These are phyloP conservation scores for Drosophila murphyi DNA, from an alignment of 1,140 invertebrate species.

Conservation along the genomic window DNA sequence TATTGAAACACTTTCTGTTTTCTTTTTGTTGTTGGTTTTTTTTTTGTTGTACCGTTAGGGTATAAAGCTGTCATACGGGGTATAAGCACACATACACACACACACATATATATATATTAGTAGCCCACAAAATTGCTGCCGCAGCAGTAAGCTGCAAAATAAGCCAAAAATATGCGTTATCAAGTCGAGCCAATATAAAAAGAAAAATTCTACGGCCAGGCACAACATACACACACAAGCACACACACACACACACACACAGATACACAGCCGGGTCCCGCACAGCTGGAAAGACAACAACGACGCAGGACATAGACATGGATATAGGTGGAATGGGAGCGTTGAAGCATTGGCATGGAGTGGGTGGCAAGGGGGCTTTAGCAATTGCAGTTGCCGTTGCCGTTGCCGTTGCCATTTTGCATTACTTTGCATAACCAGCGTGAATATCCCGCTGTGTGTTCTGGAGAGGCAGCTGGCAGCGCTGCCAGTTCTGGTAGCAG, in stretches of 20 bases:
- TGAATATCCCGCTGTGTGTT: conserved; percentile 42
- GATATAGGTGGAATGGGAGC: conserved; percentile 7
- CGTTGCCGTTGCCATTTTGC: conserved; percentile 74
- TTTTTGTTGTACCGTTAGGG: too few relatives aligned
- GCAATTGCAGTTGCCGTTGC: conserved; percentile 73
- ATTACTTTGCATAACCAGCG: conserved; percentile 76
- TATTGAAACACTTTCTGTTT: too few relatives aligned
- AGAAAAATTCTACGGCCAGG: conserved; percentile 37
- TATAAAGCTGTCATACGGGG: conserved; percentile 6
- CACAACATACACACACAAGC: background rate
- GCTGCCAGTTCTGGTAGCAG: background rate
- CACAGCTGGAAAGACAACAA: conserved; percentile 68
- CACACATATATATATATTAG: conserved; percentile 21
- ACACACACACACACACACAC: conserved; percentile 24
- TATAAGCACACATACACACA: conserved; percentile 16
- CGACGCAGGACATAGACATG: conserved; percentile 13
- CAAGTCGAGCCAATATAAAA: conserved; percentile 76
- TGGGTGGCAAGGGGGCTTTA: conserved; percentile 4
- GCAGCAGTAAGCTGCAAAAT: conserved; percentile 80
- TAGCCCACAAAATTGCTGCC: conserved; percentile 68
- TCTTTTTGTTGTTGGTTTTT: too few relatives aligned
- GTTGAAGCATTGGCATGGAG: background rate
- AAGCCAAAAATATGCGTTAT: conserved; percentile 82
- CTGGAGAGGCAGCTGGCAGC: conserved; percentile 22
- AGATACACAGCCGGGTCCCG: conserved; percentile 16